phyloP scores from a whole-genome alignment of 2,113 vertebrate genomes.

The Coregonus clupeaformis region DNA sequence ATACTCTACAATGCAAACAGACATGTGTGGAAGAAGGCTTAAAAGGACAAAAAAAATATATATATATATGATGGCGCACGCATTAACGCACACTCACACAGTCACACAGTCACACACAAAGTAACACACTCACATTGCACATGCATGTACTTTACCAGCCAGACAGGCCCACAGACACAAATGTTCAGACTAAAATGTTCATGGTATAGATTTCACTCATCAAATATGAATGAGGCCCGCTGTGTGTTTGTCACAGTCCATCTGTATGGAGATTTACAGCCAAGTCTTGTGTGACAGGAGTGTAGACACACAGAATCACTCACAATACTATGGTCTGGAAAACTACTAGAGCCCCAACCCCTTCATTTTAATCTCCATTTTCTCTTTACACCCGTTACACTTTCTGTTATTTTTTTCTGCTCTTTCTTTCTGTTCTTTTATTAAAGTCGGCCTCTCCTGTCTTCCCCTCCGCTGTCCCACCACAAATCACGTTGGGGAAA shows the following conservation, averaged over 20 bases:
- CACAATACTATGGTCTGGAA: conserved; percentile 13
- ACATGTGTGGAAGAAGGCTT: not conserved
- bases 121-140: conserved; percentile 22
- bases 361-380: conserved; percentile 49
- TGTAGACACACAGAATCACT: conserved; percentile 9
- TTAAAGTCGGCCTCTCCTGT: conserved; percentile 32
- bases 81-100: conserved; percentile 17
- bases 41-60: not conserved
- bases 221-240: conserved; percentile 69
- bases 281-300: conserved; percentile 8
- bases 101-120: not conserved
- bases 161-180: conserved; percentile 46
- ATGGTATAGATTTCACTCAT: conserved; percentile 71
- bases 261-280: conserved; percentile 56
- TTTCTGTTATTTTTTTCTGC: conserved; percentile 30
- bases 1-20: too few relatives aligned
- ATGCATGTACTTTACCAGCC: conserved; percentile 37
- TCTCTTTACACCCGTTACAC: conserved; percentile 27
- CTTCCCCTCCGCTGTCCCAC: conserved; percentile 46
- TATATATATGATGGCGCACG: not conserved
- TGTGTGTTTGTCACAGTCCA: conserved; percentile 66
- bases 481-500: conserved; percentile 56
- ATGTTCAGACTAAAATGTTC: conserved; percentile 68
- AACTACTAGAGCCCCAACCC: conserved; percentile 41
- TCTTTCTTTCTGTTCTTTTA: conserved; percentile 33